Evolutionary conservation across 2,888 invertebrate species (phyloP).

Genomic region (Craniophora ligustri): DNA sequence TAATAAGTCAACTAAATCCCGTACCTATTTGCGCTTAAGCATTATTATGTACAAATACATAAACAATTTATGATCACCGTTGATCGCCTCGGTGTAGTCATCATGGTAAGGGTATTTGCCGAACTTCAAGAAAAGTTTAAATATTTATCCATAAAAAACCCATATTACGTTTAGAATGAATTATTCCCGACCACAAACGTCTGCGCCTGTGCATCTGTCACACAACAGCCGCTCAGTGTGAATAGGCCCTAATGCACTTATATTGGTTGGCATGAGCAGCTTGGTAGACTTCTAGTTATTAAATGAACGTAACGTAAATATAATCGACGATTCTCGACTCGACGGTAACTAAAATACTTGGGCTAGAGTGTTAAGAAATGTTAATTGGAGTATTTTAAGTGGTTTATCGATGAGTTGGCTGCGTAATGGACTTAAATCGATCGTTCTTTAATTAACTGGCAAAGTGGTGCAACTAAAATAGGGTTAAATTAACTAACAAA

Average conservation of each 20-base stretch:
- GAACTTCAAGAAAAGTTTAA: no score
- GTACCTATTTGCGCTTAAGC: no score
- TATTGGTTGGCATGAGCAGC: conserved; percentile 24
- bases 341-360: conserved; percentile 34
- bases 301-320: conserved; percentile 30
- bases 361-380: conserved; percentile 28
- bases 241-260: conserved; percentile 20
- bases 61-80: no score
- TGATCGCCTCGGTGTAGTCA: no score
- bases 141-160: no score
- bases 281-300: conserved; percentile 16
- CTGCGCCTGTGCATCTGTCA: no score
- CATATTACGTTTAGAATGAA: no score
- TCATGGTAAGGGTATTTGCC: no score
- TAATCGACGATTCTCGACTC: conserved; percentile 30
- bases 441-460: conserved; percentile 7
- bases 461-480: background rate
- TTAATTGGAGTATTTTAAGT: conserved; percentile 44
- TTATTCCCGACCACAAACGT: no score
- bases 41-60: no score
- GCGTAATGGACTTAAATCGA: conserved; percentile 30
- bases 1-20: no score
- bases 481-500: background rate
- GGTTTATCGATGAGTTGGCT: conserved; percentile 23
- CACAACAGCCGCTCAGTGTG: no score